Base-by-base conservation (phyloP, 2,113 vertebrate species). In the Uria lomvia region DNA sequence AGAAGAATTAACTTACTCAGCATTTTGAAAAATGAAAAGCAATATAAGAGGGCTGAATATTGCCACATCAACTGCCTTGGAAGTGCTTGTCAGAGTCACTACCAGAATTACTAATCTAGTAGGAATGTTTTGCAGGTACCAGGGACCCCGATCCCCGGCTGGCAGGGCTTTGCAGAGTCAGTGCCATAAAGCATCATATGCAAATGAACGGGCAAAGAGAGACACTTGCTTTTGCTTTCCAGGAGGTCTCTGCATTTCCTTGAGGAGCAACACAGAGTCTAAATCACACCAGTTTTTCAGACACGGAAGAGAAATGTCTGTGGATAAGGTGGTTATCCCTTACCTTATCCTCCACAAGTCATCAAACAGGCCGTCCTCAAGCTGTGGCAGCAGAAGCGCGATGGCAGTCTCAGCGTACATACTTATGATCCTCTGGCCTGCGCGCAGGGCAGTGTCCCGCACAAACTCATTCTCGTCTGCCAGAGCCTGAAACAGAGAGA, bases 381-480 rank as follows among this genome's bases (percentile, higher is more conserved):
- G 98, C 97, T 99, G 99, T 1, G 99, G 99, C 91, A 99, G 98
- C 63, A 99, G 98, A 40, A 99, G 98, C 0, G 99, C 98, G 0
- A 99, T 99, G 93, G 99, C 99, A 0, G 99, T 99, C 98, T 99
- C 99, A 0, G 99, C 99, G 0, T 99, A 99, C 99, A 99, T 99
- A 78, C 99, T 99, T 90, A 99, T 99, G 97, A 99, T 98, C 12
- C 99, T 97, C 97, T 99, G 99, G 42, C 99, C 99, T 0, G 99
- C 99, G 0, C 99, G 98, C 76, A 99, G 98, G 1, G 99, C 99
- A 0, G 99, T 99, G 98, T 99, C 99, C 75, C 99, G 98, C 83
- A 99, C 99, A 55, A 99, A 99, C 90, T 99, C 99, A 0, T 99
- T 99, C 97, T 99, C 99, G 13, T 99, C 99, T 4, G 99, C 99